These are phyloP conservation scores for Drosophila repletoides DNA, from an alignment of 1,140 invertebrate genomes.

Conservation along the genomic window DNA sequence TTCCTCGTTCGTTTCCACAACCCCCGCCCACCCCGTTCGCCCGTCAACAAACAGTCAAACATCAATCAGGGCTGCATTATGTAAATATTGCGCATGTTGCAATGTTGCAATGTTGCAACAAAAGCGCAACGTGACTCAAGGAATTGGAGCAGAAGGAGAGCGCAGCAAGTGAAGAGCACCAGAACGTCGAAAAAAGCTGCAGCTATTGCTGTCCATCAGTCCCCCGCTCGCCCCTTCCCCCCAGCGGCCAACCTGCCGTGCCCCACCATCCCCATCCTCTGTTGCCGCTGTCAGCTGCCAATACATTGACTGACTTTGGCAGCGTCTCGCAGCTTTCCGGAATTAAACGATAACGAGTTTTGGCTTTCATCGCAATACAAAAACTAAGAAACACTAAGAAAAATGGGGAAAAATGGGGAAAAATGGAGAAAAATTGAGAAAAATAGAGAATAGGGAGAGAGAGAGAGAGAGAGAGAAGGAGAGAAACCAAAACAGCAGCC, in stretches of 20 bases:
- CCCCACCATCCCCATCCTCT: neutral
- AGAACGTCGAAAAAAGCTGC: constrained; percentile 56
- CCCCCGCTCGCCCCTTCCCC: too few species aligned
- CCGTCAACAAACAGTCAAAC: constrained; percentile 48
- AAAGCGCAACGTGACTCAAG: constrained; percentile 50
- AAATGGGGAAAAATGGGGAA: neutral
- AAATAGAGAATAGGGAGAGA: too few species aligned
- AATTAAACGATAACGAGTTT: constrained; percentile 79
- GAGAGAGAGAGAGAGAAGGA: neutral
- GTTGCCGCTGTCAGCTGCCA: constrained; percentile 48
- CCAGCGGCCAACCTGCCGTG: too few species aligned
- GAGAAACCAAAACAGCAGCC: constrained; percentile 16
- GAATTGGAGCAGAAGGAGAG: neutral
- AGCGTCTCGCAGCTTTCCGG: constrained; percentile 36
- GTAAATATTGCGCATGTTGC: constrained; percentile 70
- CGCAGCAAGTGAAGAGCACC: constrained; percentile 5
- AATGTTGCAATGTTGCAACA: constrained; percentile 76
- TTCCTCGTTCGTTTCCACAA: neutral
- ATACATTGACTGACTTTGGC: constrained; percentile 43
- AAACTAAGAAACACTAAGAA: neutral
- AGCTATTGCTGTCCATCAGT: constrained; percentile 47
- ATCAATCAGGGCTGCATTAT: constrained; percentile 76
- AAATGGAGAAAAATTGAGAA: neutral
- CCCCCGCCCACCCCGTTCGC: neutral
- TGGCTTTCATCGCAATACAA: constrained; percentile 56